These are phyloP conservation scores for Ecdyonurus torrentis DNA, from an alignment of 2,888 invertebrate species.

Conservation along the genomic window DNA sequence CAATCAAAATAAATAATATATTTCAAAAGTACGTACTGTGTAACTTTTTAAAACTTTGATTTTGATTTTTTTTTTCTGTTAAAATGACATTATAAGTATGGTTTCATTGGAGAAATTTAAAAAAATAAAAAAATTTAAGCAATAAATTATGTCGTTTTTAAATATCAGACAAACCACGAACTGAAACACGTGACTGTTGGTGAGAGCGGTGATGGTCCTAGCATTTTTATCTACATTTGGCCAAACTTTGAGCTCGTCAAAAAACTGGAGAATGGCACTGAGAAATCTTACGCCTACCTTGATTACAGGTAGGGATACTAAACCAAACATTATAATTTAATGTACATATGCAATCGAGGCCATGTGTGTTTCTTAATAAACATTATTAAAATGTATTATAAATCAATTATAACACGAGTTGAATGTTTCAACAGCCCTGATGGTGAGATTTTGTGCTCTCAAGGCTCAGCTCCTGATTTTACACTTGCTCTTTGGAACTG, in stretches of 20 bases:
- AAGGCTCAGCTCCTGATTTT: conserved; percentile 74
- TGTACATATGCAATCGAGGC: conserved; percentile 1
- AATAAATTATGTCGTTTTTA: no score
- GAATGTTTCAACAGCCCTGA: conserved; percentile 41
- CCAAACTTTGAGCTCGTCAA: conserved; percentile 58
- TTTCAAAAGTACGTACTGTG: no score
- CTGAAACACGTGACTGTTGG: conserved; percentile 62
- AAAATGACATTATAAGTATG: no score
- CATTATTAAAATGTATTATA: neutral
- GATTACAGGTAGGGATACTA: conserved; percentile 42
- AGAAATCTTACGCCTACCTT: conserved; percentile 50
- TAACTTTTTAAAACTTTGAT: no score
- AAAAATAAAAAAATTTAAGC: no score
- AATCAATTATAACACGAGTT: neutral
- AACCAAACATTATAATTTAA: conserved; percentile 4
- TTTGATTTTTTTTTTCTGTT: no score
- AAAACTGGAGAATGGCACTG: conserved; percentile 60
- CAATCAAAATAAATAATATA: no score
- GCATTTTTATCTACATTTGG: conserved; percentile 70
- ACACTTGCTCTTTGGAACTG: conserved; percentile 82
- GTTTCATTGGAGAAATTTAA: no score
- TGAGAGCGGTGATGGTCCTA: conserved; percentile 56
- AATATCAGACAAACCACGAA: conserved; percentile 32
- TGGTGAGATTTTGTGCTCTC: conserved; percentile 62
- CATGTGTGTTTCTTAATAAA: neutral